Percentiles rank a stretch among this genome's conserved stretches.
These are phyloP conservation scores for Hirtodrosophila confusa DNA, from an alignment of 2,888 invertebrate species.

Conservation along the genomic window DNA sequence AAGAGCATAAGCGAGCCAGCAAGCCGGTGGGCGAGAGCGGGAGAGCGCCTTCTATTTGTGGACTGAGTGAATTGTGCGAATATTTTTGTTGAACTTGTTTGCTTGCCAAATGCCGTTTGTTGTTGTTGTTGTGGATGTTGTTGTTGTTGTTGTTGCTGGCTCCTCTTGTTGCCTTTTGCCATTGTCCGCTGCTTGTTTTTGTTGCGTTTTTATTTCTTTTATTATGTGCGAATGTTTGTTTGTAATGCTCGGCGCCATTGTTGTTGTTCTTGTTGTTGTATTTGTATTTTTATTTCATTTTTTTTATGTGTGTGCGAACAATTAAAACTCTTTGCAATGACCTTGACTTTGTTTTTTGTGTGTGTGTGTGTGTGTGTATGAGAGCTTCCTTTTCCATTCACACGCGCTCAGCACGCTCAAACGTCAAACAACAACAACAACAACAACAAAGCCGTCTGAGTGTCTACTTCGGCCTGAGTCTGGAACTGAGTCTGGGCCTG, in stretches of 20 bases:
- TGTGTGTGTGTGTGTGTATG: constrained; percentile 52
- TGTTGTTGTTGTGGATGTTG: constrained; percentile 22
- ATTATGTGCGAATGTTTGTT: constrained; percentile 79
- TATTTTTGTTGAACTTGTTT: constrained; percentile 61
- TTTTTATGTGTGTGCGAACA: constrained; percentile 75
- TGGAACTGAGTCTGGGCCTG: constrained; percentile 42
- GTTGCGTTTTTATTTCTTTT: constrained; percentile 79
- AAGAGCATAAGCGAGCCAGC: not conserved
- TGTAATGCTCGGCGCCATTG: constrained; percentile 74
- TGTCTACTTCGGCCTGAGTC: constrained; percentile 71
- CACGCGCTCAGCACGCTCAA: constrained; percentile 78
- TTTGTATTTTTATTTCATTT: constrained; percentile 60
- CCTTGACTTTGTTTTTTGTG: constrained; percentile 83
- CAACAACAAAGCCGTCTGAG: constrained; percentile 77
- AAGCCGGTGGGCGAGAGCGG: not conserved
- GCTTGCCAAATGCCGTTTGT: constrained; percentile 61
- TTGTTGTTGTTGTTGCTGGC: constrained; percentile 41
- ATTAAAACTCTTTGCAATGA: constrained; percentile 84
- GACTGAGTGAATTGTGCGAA: constrained; percentile 55
- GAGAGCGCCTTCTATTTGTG: constrained; percentile 15
- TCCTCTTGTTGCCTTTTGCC: constrained; percentile 58
- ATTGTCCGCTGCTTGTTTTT: constrained; percentile 60
- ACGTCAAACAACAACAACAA: constrained; percentile 64
- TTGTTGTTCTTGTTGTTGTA: constrained; percentile 37
- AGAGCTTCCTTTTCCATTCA: constrained; percentile 79